Conservation (phyloP, 1,140 invertebrate genomes). For the Apis mellifera region Amel_HAv3.1 CM009934.2:13194001-13194500, state of each 20-base stretch:
- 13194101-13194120: conserved; percentile 37
- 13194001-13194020: no score
- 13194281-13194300: no score
- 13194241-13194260: neutral
- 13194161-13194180: conserved; percentile 46
- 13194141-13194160: conserved; percentile 45
- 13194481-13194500: neutral
- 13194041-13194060: neutral
- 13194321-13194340: no score
- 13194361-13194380: no score
- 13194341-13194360: no score
- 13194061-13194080: neutral
- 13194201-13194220: conserved; percentile 48
- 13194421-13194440: no score
- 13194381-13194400: neutral
- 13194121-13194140: neutral
- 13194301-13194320: no score
- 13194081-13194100: conserved; percentile 28
- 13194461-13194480: neutral
- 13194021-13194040: no score
- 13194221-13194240: conserved; percentile 21
- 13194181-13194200: conserved; percentile 36
- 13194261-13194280: neutral
- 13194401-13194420: neutral
- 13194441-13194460: neutral